phyloP scores from a whole-genome alignment of 2,888 invertebrate species.

The Mamestra brassicae region DNA sequence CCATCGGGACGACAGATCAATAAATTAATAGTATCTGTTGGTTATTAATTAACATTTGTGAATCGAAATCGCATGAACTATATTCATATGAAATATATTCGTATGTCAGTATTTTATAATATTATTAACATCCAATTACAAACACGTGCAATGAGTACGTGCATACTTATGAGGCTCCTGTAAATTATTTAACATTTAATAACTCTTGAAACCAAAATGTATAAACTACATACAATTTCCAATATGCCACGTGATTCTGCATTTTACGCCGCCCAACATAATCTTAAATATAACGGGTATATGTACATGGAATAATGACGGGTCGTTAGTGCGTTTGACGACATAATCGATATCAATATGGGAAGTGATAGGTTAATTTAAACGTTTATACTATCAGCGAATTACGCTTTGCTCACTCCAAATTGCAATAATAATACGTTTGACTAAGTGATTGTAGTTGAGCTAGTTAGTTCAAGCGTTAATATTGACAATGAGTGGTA shows the following conservation, averaged over 20 bases:
- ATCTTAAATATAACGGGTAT: constrained; percentile 45
- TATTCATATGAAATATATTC: background rate
- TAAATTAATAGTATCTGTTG: background rate
- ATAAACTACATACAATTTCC: constrained; percentile 6
- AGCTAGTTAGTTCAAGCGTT: constrained; percentile 9
- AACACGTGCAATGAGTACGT: background rate
- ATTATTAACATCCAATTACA: background rate
- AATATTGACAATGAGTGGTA: background rate
- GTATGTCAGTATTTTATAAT: background rate
- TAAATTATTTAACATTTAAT: background rate
- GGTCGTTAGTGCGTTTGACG: constrained; percentile 47
- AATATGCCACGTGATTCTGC: constrained; percentile 20
- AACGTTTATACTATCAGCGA: constrained; percentile 42
- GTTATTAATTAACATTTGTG: background rate
- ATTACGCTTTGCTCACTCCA: constrained; percentile 29
- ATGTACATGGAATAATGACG: constrained; percentile 35
- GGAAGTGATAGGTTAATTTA: constrained; percentile 55
- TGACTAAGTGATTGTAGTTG: constrained; percentile 2
- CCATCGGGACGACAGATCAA: background rate
- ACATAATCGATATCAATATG: constrained; percentile 55
- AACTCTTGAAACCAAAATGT: background rate
- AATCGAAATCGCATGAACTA: background rate
- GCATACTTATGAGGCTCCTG: background rate
- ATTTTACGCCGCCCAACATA: constrained; percentile 48
- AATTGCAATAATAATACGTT: constrained; percentile 36